phyloP scores from a whole-genome alignment of 2,113 vertebrate genomes.

The Todiramphus chloris region DNA sequence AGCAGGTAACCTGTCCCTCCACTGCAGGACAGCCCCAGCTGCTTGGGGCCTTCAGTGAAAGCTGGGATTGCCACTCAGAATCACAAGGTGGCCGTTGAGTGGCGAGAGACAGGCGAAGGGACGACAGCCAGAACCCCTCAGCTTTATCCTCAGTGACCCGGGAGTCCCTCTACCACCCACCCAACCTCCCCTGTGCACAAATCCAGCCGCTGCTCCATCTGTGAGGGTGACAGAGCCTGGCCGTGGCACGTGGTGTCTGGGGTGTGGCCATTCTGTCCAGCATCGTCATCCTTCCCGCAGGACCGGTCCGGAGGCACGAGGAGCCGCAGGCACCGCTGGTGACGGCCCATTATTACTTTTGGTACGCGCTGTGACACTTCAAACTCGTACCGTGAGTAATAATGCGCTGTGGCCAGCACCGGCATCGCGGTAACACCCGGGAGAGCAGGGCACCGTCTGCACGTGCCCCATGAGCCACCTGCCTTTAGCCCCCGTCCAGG shows the following conservation, averaged over 20 bases:
- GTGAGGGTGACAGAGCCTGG: not conserved
- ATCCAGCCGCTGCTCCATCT: not conserved
- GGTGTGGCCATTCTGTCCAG: not conserved
- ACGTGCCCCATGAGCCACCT: rapidly evolving
- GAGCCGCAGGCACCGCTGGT: constrained; percentile 61
- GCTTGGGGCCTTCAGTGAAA: not conserved
- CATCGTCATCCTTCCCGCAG: not conserved
- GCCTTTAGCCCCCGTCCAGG: not conserved
- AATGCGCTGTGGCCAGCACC: constrained; percentile 91
- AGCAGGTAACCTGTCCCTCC: constrained; percentile 44
- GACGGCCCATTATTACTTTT: constrained; percentile 99
- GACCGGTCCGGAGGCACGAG: not conserved
- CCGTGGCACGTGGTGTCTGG: rapidly evolving
- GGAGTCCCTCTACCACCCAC: not conserved
- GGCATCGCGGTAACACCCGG: constrained; percentile 10
- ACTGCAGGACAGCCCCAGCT: rapidly evolving
- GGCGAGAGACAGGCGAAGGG: not conserved
- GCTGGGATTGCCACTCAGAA: not conserved
- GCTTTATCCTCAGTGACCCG: not conserved
- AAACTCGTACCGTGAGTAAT: constrained; percentile 99
- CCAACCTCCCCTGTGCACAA: not conserved
- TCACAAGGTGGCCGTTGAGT: not conserved
- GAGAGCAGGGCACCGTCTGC: not conserved
- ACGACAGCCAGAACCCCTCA: not conserved
- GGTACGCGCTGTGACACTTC: constrained; percentile 99